Percentiles rank a stretch among this genome's conserved stretches.
phyloP scores from a whole-genome alignment of 2,888 invertebrate genomes.

The Aricia artaxerxes region DNA sequence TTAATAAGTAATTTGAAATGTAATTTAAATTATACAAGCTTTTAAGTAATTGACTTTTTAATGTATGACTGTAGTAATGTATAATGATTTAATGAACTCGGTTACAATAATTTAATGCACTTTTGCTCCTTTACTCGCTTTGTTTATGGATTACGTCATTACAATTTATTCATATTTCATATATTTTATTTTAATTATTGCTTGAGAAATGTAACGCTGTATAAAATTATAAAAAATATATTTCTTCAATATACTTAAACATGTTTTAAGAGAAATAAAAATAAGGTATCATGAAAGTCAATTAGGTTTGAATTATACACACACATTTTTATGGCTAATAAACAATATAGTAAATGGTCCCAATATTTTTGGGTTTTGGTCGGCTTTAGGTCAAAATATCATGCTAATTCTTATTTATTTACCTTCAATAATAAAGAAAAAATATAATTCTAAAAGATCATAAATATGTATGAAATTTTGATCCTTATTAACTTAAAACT shows the following conservation, averaged over 20 bases:
- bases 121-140: neutral
- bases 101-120: neutral
- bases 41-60: constrained; percentile 11
- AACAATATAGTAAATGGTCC: neutral
- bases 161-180: neutral
- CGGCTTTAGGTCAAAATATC: neutral
- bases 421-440: constrained; percentile 2
- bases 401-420: constrained; percentile 20
- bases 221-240: neutral
- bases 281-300: neutral
- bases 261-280: neutral
- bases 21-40: constrained; percentile 4
- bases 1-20: neutral
- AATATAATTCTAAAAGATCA: constrained; percentile 39
- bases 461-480: constrained; percentile 50
- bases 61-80: neutral
- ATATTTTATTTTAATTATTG: neutral
- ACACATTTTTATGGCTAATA: constrained; percentile 21
- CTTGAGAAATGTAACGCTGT: neutral
- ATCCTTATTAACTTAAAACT: constrained; percentile 41
- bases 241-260: neutral
- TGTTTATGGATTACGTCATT: neutral
- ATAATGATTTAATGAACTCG: neutral
- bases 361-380: constrained; percentile 3
- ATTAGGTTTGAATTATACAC: neutral